These are phyloP conservation scores for Drosophila kanapiae DNA, from an alignment of 1,140 invertebrate genomes.

Conservation along the genomic window DNA sequence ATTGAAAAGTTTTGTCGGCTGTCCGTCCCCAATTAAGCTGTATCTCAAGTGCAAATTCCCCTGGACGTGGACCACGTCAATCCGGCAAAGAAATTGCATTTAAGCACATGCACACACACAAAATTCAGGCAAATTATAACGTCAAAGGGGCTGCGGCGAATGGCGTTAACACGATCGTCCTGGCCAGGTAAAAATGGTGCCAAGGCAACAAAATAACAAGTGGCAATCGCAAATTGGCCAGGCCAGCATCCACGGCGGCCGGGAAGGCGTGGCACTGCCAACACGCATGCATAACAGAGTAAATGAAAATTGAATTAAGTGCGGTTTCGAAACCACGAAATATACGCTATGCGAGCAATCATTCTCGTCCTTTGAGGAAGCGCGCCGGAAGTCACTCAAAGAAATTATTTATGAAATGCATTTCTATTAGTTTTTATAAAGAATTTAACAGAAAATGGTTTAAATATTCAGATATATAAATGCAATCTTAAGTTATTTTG, in stretches of 20 bases:
- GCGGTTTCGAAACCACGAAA: slow-evolving; percentile 58
- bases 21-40: slow-evolving; percentile 57
- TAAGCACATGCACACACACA: slow-evolving; percentile 16
- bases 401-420: background rate
- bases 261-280: slow-evolving; percentile 9
- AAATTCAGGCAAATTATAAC: slow-evolving; percentile 51
- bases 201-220: slow-evolving; percentile 50
- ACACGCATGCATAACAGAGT: slow-evolving; percentile 58
- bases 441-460: background rate
- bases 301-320: slow-evolving; percentile 64
- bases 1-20: slow-evolving; percentile 72
- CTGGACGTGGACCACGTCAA: slow-evolving; percentile 18
- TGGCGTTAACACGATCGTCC: slow-evolving; percentile 29
- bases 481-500: background rate
- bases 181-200: slow-evolving; percentile 38
- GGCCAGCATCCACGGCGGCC: slow-evolving; percentile 29
- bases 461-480: background rate
- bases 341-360: slow-evolving; percentile 42
- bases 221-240: slow-evolving; percentile 43
- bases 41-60: slow-evolving; percentile 41
- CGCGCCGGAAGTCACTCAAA: slow-evolving; percentile 2
- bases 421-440: background rate
- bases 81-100: slow-evolving; percentile 58
- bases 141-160: slow-evolving; percentile 23
- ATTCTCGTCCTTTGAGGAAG: slow-evolving; percentile 12